Conservation (phyloP, 2,113 vertebrate genomes). For the Austrofundulus limnaeus region DNA sequence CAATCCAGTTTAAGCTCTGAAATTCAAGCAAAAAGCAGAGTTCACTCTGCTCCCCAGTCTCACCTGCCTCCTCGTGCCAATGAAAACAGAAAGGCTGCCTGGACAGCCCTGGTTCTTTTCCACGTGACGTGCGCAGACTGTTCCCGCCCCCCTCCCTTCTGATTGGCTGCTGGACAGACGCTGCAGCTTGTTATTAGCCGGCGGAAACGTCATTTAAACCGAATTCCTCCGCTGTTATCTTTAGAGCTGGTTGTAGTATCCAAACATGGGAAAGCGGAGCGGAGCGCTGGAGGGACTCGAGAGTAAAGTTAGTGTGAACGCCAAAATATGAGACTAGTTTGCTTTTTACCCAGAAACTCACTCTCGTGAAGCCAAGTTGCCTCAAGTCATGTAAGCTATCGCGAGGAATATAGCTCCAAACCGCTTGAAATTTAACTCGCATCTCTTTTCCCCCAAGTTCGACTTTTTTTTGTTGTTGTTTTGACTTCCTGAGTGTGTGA, state of each 20-base stretch:
- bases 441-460: neutral
- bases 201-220: slow-evolving; percentile 37
- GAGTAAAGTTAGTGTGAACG: neutral
- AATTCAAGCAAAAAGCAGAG: slow-evolving; percentile 6
- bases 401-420: too few species aligned
- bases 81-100: neutral
- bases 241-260: slow-evolving; percentile 62
- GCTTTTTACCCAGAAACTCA: too few species aligned
- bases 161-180: slow-evolving; percentile 64
- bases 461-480: slow-evolving; percentile 36
- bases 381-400: too few species aligned
- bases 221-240: slow-evolving; percentile 70
- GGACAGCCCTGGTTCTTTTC: slow-evolving; percentile 51
- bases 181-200: slow-evolving; percentile 58
- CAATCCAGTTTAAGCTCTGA: neutral
- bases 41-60: neutral
- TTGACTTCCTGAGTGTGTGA: slow-evolving; percentile 16
- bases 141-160: slow-evolving; percentile 35
- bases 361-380: too few species aligned
- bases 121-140: slow-evolving; percentile 66
- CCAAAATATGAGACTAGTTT: neutral
- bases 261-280: slow-evolving; percentile 51
- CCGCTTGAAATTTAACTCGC: neutral
- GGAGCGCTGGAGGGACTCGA: neutral
- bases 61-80: slow-evolving; percentile 49